These are phyloP conservation scores for Lochmaea crataegi DNA, from an alignment of 2,888 invertebrate genomes.

Conservation along the genomic window DNA sequence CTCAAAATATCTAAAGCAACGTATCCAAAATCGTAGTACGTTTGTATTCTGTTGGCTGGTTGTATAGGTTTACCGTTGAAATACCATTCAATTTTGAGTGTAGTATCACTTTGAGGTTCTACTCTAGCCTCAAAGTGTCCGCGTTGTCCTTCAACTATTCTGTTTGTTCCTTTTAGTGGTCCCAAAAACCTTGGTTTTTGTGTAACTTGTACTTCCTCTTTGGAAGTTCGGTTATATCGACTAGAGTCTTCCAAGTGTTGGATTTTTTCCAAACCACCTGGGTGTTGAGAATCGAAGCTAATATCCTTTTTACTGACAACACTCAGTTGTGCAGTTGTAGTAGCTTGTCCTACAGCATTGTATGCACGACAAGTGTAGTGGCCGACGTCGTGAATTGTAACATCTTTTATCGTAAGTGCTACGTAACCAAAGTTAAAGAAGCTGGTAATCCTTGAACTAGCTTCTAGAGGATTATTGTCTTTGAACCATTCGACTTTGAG, in stretches of 20 bases:
- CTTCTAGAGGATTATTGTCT: conserved; percentile 90
- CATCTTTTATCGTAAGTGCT: conserved; percentile 91
- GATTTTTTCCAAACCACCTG: conserved; percentile 91
- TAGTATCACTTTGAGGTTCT: conserved; percentile 93
- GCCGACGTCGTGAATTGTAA: conserved; percentile 90
- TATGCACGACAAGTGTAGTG: conserved; percentile 89
- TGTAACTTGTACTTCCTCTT: conserved; percentile 79
- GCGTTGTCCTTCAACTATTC: conserved; percentile 91
- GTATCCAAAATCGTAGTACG: conserved; percentile 96
- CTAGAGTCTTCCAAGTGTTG: conserved; percentile 88
- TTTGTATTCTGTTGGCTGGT: conserved; percentile 91
- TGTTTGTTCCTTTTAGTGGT: conserved; percentile 91
- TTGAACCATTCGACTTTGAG: conserved; percentile 93
- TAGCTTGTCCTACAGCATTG: conserved; percentile 88
- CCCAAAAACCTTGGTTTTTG: conserved; percentile 90
- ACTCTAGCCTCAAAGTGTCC: conserved; percentile 96
- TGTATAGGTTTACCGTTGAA: conserved; percentile 93
- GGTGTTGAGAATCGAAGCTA: conserved; percentile 91
- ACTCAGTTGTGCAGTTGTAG: conserved; percentile 82
- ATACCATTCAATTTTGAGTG: conserved; percentile 96
- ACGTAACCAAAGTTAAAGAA: conserved; percentile 97
- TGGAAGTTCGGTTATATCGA: conserved; percentile 73
- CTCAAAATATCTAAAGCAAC: conserved; percentile 95
- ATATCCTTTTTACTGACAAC: conserved; percentile 89
- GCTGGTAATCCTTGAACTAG: conserved; percentile 91